Evolutionary conservation across 1,140 invertebrate genomes (phyloP).

Genomic region (Wasmannia auropunctata): DNA sequence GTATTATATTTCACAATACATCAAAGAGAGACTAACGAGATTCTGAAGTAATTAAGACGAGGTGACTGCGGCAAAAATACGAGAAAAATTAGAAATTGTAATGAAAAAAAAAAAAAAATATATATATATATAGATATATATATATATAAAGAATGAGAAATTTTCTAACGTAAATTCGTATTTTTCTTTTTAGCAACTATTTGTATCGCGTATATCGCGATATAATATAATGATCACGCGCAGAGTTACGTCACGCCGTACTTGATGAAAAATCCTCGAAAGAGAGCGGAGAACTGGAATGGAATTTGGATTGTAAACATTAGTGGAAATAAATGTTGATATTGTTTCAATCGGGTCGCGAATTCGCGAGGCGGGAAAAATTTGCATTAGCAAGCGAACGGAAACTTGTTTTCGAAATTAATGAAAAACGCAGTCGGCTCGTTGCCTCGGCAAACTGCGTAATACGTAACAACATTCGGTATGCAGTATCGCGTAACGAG

Average conservation of each 20-base stretch:
- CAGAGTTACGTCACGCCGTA: background rate
- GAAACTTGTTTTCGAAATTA: background rate
- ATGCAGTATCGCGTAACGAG: background rate
- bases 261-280: background rate
- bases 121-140: too few species aligned
- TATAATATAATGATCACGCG: too few species aligned
- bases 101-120: background rate
- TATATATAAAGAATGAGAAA: background rate
- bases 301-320: background rate
- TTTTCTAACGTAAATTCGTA: background rate
- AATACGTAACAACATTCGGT: background rate
- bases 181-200: background rate
- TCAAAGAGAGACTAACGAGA: constrained; percentile 13
- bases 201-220: background rate
- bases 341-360: background rate
- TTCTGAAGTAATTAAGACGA: background rate
- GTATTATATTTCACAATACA: background rate
- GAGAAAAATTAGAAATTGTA: background rate
- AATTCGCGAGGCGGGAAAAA: background rate
- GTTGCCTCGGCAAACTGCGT: background rate
- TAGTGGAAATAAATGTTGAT: background rate
- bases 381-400: background rate
- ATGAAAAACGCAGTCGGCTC: constrained; percentile 21
- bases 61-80: background rate
- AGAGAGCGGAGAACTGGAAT: background rate